Evolutionary conservation across 2,888 invertebrate genomes (phyloP).

Genomic region (Malthinus flaveolus): DNA sequence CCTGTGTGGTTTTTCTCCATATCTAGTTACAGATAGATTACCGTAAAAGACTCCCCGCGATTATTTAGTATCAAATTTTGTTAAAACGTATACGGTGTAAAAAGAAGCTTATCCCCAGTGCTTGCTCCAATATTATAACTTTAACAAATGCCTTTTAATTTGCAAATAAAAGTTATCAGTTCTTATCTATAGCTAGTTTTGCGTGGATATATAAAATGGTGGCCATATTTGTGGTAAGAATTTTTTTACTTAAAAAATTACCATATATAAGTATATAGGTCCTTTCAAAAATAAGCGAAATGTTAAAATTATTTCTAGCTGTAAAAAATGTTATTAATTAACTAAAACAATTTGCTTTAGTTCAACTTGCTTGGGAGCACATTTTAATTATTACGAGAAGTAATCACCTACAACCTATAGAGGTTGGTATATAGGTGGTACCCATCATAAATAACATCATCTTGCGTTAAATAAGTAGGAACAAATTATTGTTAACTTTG

Average conservation of each 20-base stretch:
- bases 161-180: slow-evolving; percentile 16
- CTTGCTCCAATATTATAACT: slow-evolving; percentile 16
- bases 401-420: too few relatives aligned
- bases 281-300: too few relatives aligned
- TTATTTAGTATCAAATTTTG: background rate
- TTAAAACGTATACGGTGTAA: background rate
- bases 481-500: background rate
- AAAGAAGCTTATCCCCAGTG: background rate
- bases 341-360: too few relatives aligned
- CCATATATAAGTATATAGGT: too few relatives aligned
- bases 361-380: too few relatives aligned
- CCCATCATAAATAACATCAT: too few relatives aligned
- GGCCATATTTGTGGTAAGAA: slow-evolving; percentile 26
- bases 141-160: slow-evolving; percentile 30
- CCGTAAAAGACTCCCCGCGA: background rate
- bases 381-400: too few relatives aligned
- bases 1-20: background rate
- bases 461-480: too few relatives aligned
- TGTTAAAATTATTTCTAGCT: too few relatives aligned
- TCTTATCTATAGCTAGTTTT: slow-evolving; percentile 11
- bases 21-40: background rate
- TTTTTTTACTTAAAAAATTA: slow-evolving; percentile 24
- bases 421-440: too few relatives aligned
- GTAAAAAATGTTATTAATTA: too few relatives aligned
- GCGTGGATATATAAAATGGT: slow-evolving; percentile 18